Percentiles rank a stretch among this genome's conserved stretches.
Evolutionary conservation across 2,113 vertebrate species (phyloP).

Genomic region (Recurvirostra avosetta): DNA sequence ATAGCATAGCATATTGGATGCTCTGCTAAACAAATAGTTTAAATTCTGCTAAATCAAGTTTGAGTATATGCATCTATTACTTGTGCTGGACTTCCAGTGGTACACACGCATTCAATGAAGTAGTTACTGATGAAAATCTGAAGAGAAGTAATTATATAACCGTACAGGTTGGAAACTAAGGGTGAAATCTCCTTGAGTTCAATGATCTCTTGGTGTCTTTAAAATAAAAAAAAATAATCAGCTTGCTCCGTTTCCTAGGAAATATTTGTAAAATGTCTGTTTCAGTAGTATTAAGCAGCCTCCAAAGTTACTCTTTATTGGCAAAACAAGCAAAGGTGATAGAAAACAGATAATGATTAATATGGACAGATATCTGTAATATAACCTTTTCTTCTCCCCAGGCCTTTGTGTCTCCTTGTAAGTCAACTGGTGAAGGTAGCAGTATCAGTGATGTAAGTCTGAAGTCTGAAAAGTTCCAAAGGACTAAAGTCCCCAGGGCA

Average conservation of each 20-base stretch:
- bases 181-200: not conserved
- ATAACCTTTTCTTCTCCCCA: not conserved
- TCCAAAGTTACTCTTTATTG: not conserved
- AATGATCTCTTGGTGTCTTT: not conserved
- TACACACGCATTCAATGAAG: not conserved
- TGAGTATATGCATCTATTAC: not conserved
- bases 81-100: not conserved
- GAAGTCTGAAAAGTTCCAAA: constrained; percentile 81
- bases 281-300: not conserved
- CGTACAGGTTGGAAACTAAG: not conserved
- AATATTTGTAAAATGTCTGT: not conserved
- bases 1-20: not conserved
- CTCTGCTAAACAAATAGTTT: not conserved
- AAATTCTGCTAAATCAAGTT: not conserved
- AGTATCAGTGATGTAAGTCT: constrained; percentile 67
- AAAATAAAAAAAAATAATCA: not conserved
- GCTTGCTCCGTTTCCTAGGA: not conserved
- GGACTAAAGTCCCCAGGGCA: constrained; percentile 65
- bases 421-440: constrained; percentile 70
- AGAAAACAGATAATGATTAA: not conserved
- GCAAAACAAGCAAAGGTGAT: not conserved
- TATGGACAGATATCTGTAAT: not conserved
- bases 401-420: constrained; percentile 76
- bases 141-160: not conserved
- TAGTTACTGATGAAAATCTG: not conserved